Conservation (phyloP, 2,113 vertebrate species). For the Osmerus eperlanus region DNA sequence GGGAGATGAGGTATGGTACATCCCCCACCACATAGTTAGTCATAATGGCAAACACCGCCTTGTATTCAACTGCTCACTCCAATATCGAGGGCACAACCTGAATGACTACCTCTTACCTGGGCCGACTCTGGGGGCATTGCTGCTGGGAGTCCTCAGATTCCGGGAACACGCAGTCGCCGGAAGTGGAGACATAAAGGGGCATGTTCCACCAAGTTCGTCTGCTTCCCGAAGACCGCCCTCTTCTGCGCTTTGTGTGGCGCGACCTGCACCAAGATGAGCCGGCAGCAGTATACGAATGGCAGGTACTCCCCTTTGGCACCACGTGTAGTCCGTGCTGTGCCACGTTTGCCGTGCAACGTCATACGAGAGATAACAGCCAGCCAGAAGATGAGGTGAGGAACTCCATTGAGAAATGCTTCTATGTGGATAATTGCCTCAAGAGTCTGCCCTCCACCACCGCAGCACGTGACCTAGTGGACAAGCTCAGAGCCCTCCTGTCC, state of each 20-base stretch:
- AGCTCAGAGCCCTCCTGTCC: neutral
- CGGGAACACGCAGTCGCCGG: neutral
- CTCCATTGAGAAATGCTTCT: conserved; percentile 7
- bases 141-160: conserved; percentile 20
- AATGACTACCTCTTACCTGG: conserved; percentile 20
- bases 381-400: neutral
- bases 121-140: conserved; percentile 9
- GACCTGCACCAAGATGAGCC: neutral
- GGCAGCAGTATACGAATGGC: conserved; percentile 13
- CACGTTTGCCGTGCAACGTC: conserved; percentile 18
- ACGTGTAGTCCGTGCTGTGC: conserved; percentile 19
- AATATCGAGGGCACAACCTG: neutral
- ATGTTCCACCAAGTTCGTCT: conserved; percentile 29
- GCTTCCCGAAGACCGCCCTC: conserved; percentile 15
- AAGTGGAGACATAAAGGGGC: neutral
- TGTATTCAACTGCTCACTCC: conserved; percentile 19
- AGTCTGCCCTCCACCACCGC: neutral
- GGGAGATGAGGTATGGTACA: neutral
- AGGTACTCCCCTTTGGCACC: conserved; percentile 25
- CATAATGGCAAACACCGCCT: conserved; percentile 11
- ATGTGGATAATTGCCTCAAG: conserved; percentile 19
- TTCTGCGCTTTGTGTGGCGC: conserved; percentile 23
- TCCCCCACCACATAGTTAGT: conserved; percentile 7
- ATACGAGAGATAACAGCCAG: conserved; percentile 1
- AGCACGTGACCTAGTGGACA: conserved; percentile 7